Evolutionary conservation across 2,888 invertebrate genomes (phyloP).

Genomic region (Noctua comes): DNA sequence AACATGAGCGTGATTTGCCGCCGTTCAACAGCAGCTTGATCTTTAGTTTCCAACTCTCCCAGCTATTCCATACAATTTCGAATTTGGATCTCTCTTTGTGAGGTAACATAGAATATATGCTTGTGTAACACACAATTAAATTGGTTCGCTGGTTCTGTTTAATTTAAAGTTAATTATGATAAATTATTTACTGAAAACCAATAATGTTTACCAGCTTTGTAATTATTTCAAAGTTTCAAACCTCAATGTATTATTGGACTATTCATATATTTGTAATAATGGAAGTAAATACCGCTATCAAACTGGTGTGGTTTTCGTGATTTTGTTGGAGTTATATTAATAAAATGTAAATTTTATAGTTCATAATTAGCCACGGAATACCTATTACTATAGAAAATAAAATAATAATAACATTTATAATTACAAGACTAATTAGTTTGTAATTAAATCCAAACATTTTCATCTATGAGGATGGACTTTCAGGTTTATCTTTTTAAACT

Average conservation of each 20-base stretch:
- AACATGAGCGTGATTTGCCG: too few species aligned
- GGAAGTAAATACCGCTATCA: neutral
- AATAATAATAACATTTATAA: too few species aligned
- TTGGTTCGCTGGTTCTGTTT: neutral
- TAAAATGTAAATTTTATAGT: neutral
- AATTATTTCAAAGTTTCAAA: neutral
- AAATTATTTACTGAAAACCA: neutral
- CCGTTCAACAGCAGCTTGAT: neutral
- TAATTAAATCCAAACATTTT: neutral
- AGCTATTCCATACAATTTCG: neutral
- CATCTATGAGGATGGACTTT: neutral
- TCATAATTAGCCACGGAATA: neutral
- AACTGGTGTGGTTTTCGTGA: neutral
- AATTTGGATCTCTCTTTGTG: neutral
- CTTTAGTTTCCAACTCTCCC: neutral
- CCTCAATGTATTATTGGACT: neutral
- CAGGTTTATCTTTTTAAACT: neutral
- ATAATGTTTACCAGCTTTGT: neutral
- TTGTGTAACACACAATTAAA: neutral
- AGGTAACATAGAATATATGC: neutral
- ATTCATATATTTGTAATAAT: neutral
- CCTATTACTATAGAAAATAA: neutral
- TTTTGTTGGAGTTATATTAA: neutral
- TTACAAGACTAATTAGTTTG: neutral
- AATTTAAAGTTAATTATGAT: neutral